phyloP scores from a whole-genome alignment of 2,113 vertebrate genomes.

The Thalassoma bifasciatum region DNA sequence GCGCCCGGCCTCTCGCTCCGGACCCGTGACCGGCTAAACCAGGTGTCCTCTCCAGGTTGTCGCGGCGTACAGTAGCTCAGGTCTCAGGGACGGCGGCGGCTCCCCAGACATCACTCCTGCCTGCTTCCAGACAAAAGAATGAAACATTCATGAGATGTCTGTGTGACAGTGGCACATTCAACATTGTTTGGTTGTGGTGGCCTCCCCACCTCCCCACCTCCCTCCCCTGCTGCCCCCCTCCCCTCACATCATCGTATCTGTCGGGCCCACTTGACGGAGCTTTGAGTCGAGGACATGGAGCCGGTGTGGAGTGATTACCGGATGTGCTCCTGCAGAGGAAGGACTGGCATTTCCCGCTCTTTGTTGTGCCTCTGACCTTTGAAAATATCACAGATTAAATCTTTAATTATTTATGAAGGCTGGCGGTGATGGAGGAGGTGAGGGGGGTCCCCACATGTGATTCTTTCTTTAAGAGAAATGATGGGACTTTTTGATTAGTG shows the following conservation, averaged over 20 bases:
- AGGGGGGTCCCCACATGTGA: conserved; percentile 74
- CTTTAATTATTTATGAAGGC: conserved; percentile 96
- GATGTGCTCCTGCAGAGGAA: conserved; percentile 59
- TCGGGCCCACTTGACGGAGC: conserved; percentile 50
- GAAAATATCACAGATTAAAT: conserved; percentile 96
- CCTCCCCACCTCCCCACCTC: background rate
- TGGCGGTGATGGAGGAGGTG: conserved; percentile 66
- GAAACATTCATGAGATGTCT: conserved; percentile 64
- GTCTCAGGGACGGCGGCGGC: conserved; percentile 16
- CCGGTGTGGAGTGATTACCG: conserved; percentile 58
- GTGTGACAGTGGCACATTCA: conserved; percentile 40
- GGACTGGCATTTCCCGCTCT: conserved; percentile 76
- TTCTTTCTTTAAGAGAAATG: conserved; percentile 24
- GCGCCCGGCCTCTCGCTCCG: conserved; percentile 31
- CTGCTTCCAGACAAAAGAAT: conserved; percentile 60
- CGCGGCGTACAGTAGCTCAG: conserved; percentile 26
- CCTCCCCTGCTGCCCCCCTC: background rate
- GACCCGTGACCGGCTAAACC: conserved; percentile 48
- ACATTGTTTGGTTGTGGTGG: conserved; percentile 51
- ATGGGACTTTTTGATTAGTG: background rate
- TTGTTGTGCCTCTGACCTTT: conserved; percentile 93
- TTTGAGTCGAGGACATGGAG: conserved; percentile 62
- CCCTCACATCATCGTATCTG: conserved; percentile 37
- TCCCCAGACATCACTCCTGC: conserved; percentile 21
- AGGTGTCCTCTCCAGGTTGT: conserved; percentile 34